These are phyloP conservation scores for Leptopilina clavipes DNA, from an alignment of 1,140 invertebrate genomes.

Conservation along the genomic window DNA sequence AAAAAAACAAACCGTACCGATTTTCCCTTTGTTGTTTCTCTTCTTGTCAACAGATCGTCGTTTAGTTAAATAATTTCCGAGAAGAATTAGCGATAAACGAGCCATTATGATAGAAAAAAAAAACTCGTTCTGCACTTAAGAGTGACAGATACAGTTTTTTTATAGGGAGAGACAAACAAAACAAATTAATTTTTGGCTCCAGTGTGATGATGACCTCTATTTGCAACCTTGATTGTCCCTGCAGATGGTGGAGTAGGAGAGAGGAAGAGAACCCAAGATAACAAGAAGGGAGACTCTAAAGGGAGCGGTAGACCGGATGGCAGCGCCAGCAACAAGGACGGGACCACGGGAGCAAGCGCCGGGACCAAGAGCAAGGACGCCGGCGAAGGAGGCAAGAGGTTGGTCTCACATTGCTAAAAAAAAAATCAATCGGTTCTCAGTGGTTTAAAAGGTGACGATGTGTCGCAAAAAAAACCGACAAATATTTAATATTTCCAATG, in stretches of 20 bases:
- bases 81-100: slow-evolving; percentile 29
- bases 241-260: slow-evolving; percentile 74
- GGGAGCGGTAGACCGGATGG: slow-evolving; percentile 70
- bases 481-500: neutral
- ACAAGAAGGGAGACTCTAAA: slow-evolving; percentile 72
- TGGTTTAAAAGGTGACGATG: slow-evolving; percentile 51
- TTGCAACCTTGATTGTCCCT: slow-evolving; percentile 76
- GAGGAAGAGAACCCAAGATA: slow-evolving; percentile 72
- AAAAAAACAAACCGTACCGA: slow-evolving; percentile 42
- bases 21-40: slow-evolving; percentile 56
- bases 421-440: slow-evolving; percentile 52
- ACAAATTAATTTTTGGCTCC: neutral
- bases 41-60: slow-evolving; percentile 45
- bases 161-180: neutral
- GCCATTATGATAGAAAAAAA: neutral
- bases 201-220: neutral
- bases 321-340: slow-evolving; percentile 68
- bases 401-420: slow-evolving; percentile 74
- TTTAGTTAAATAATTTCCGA: slow-evolving; percentile 36
- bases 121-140: neutral
- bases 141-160: neutral
- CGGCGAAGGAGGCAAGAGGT: slow-evolving; percentile 74
- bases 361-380: slow-evolving; percentile 72
- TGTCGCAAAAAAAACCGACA: slow-evolving; percentile 1
- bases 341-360: slow-evolving; percentile 64